A percentile compares a stretch with the other conserved stretches of the same genome.
phyloP scores from a whole-genome alignment of 2,888 invertebrate species.

The Dromius quadrimaculatus region DNA sequence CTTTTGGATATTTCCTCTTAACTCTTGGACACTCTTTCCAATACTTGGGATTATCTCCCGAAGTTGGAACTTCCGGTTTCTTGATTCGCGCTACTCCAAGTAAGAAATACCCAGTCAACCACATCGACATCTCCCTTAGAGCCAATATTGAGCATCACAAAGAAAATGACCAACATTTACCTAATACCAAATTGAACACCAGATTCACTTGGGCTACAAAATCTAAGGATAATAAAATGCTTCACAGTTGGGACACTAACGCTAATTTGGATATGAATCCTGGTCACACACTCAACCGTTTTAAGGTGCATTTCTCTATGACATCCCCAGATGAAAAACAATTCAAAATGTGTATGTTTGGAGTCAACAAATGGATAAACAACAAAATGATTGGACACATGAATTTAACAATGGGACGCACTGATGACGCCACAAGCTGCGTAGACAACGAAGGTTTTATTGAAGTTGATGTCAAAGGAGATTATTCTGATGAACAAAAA shows the following conservation, averaged over 20 bases:
- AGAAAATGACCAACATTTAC: conserved; percentile 54
- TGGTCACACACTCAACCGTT: conserved; percentile 59
- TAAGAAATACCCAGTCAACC: conserved; percentile 59
- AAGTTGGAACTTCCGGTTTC: conserved; percentile 3
- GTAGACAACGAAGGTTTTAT: conserved; percentile 60
- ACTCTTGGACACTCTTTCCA: conserved; percentile 4
- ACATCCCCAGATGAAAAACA: conserved; percentile 61
- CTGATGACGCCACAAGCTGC: conserved; percentile 60
- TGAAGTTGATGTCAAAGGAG: conserved; percentile 60
- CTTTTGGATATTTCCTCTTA: conserved; percentile 20
- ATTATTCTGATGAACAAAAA: conserved; percentile 62
- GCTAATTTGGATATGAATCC: conserved; percentile 58
- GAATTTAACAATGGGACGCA: conserved; percentile 60
- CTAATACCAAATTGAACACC: conserved; percentile 57
- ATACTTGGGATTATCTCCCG: not conserved
- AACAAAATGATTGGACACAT: conserved; percentile 60
- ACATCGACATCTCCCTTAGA: conserved; percentile 59
- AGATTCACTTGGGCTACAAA: conserved; percentile 61
- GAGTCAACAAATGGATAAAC: conserved; percentile 59
- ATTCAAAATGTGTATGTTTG: conserved; percentile 63
- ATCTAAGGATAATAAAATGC: conserved; percentile 57
- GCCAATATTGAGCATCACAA: conserved; percentile 56
- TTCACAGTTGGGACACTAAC: conserved; percentile 62
- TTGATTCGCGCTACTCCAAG: conserved; percentile 56
- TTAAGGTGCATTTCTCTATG: conserved; percentile 61